Evolutionary conservation across 2,113 vertebrate genomes (phyloP).

Genomic region (Corydoras sp.): DNA sequence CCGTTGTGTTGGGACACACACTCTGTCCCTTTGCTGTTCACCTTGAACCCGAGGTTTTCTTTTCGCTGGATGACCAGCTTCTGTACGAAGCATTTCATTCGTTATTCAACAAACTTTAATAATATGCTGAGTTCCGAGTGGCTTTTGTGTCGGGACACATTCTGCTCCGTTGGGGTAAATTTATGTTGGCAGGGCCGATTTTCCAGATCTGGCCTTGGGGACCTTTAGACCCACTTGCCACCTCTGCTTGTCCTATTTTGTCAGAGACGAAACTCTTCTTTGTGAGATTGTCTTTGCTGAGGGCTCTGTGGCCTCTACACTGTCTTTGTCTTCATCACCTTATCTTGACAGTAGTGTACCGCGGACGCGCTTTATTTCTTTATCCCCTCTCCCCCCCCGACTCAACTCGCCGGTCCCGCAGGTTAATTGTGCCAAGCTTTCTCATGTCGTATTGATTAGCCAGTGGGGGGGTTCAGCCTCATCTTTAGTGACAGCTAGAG

Average conservation of each 20-base stretch:
- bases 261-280: not conserved
- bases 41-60: too few species aligned
- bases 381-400: not conserved
- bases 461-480: constrained; percentile 6
- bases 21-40: too few species aligned
- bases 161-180: not conserved
- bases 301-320: not conserved
- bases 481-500: constrained; percentile 17
- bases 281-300: constrained; percentile 6
- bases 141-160: not conserved
- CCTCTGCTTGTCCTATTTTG: not conserved
- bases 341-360: not conserved
- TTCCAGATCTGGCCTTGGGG: not conserved
- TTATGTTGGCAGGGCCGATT: not conserved
- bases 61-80: too few species aligned
- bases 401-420: not conserved
- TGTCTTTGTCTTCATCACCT: not conserved
- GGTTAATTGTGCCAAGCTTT: constrained; percentile 17
- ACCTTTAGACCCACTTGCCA: not conserved
- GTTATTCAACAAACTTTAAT: too few species aligned
- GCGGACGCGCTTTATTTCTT: not conserved
- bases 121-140: too few species aligned
- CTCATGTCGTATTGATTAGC: constrained; percentile 21
- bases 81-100: too few species aligned
- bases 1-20: too few species aligned